Evolutionary conservation across 2,888 invertebrate genomes (phyloP).

Genomic region (Ochlodes sylvanus): DNA sequence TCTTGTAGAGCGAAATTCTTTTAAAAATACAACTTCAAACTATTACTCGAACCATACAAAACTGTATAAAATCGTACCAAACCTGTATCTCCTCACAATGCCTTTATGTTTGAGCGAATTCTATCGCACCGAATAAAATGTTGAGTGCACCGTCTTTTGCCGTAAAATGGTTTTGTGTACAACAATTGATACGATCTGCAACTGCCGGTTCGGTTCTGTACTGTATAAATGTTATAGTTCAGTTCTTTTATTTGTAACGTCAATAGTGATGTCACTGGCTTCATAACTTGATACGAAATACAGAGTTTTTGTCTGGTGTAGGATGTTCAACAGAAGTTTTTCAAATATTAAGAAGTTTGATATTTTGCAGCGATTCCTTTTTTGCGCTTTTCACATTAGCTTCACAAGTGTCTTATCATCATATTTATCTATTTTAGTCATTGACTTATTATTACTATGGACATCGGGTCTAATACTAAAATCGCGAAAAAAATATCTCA

Average conservation of each 20-base stretch:
- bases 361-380: too few species aligned
- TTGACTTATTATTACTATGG: too few species aligned
- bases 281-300: neutral
- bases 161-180: conserved; percentile 49
- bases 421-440: too few species aligned
- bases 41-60: conserved; percentile 32
- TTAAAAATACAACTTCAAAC: conserved; percentile 31
- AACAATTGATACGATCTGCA: conserved; percentile 41
- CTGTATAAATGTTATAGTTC: conserved; percentile 15
- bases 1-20: conserved; percentile 4
- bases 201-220: conserved; percentile 32
- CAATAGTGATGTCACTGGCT: neutral
- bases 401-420: too few species aligned
- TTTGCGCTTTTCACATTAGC: too few species aligned
- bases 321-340: too few species aligned
- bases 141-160: conserved; percentile 52
- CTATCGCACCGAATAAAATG: conserved; percentile 55
- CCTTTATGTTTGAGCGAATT: conserved; percentile 55
- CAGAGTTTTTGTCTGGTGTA: too few species aligned
- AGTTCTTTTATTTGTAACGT: neutral
- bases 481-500: too few species aligned
- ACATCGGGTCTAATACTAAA: too few species aligned
- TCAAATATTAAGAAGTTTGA: too few species aligned
- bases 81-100: conserved; percentile 41
- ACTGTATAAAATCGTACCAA: conserved; percentile 21